Percentiles rank a stretch among this genome's conserved stretches.
Conservation (phyloP, 2,888 invertebrate species). For the Spisula subtruncata region DNA sequence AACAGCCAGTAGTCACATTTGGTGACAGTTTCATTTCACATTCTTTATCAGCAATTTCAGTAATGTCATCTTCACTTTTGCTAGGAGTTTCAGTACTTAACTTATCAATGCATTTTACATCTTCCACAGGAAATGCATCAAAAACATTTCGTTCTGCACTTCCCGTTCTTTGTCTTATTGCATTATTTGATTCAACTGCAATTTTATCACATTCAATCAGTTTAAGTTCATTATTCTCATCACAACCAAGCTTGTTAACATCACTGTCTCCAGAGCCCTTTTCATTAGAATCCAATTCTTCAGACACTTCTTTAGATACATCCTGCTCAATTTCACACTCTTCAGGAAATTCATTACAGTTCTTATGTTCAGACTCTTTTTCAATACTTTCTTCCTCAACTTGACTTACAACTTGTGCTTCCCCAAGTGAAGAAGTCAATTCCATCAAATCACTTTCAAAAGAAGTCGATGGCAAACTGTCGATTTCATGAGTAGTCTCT, state of each 20-base stretch:
- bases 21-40: conserved; percentile 21
- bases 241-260: background rate
- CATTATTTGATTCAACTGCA: background rate
- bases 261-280: background rate
- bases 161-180: conserved; percentile 20
- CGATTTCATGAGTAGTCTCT: background rate
- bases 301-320: background rate
- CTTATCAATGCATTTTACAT: background rate
- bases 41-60: conserved; percentile 7
- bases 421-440: background rate
- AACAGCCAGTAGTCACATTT: conserved; percentile 32
- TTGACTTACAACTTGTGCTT: background rate
- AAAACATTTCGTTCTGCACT: conserved; percentile 67
- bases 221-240: background rate
- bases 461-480: background rate
- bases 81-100: conserved; percentile 1
- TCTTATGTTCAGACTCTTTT: background rate
- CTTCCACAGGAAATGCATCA: conserved; percentile 65
- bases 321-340: background rate
- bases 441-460: background rate
- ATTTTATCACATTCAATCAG: background rate
- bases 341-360: background rate
- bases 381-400: background rate
- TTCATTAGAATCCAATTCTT: background rate
- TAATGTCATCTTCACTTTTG: conserved; percentile 29